A percentile compares a stretch with the other conserved stretches of the same genome.
These are phyloP conservation scores for Limonius californicus DNA, from an alignment of 1,140 invertebrate species.

Conservation along the genomic window DNA sequence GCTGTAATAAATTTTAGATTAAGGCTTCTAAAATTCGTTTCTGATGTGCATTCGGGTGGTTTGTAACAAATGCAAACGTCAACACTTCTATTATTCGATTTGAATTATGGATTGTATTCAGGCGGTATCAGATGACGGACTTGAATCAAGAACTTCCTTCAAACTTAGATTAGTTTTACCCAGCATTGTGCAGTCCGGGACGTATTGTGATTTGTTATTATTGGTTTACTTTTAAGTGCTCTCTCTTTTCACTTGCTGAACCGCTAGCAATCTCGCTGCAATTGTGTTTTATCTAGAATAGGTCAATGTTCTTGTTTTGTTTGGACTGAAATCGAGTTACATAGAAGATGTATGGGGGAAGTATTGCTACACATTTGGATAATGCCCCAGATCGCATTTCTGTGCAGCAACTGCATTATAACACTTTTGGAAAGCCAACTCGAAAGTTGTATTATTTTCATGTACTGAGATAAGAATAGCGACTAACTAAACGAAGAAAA, in stretches of 20 bases:
- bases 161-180: slow-evolving; percentile 17
- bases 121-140: slow-evolving; percentile 1
- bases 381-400: no score
- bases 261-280: not conserved
- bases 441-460: no score
- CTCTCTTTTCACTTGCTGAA: not conserved
- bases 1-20: slow-evolving; percentile 16
- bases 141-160: slow-evolving; percentile 16
- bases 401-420: no score
- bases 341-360: no score
- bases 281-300: not conserved
- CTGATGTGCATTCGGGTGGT: not conserved
- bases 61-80: slow-evolving; percentile 16
- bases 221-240: slow-evolving; percentile 4
- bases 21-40: not conserved
- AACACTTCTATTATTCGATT: slow-evolving; percentile 13
- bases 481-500: no score
- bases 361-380: no score
- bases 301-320: not conserved
- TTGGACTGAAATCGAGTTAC: no score
- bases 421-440: no score
- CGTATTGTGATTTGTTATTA: slow-evolving; percentile 9
- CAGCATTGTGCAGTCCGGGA: not conserved
- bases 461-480: no score
- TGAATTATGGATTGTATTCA: slow-evolving; percentile 14